Evolutionary conservation across 2,113 vertebrate species (phyloP), one percentile per base, ranked within the genome.

Genomic region (Cichladusa arquata): DNA sequence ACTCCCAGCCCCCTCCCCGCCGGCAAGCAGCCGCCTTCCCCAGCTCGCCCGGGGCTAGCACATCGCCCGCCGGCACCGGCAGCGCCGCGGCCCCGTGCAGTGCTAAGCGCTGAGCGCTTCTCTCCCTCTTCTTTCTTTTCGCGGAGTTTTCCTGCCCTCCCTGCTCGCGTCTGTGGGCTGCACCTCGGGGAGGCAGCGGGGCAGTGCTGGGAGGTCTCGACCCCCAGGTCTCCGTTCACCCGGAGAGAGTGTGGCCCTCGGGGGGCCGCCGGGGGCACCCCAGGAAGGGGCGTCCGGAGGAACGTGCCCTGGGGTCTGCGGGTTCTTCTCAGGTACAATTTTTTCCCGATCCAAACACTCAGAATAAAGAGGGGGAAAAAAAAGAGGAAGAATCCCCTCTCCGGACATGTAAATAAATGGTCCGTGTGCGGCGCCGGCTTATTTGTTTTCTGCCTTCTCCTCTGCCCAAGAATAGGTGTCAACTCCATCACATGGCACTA

Each of bases 321-420:
- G 8, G 5, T 19, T 67, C 24, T 33, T 19, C 19, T 58, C 73
- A 61, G 40, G 33, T 47, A 38, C 19, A 8, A 1, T 36, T 93
- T 85, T 54, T 14, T 11, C 28, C 40, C 16, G n/a, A 38, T 54
- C 34, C 48, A 44, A 76, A 19, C 40, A 77, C 34, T 5, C 24
- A 33, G 33, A 18, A 67, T 28, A 12, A 14, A 23, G 18, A 13
- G 11, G 1, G 10, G 2, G 5, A 0, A 4, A 23, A 33, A 0
- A 31, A 38, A 66, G 38, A 76, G 44, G 62, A 47, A 71, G 60
- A 45, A 83, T 17, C 12, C 8, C 58, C 67, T 42, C 36, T 57
- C 17, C 9, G 15, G 36, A 33, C 28, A 34, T 29, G 58, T 34
- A 67, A 89, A 91, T 90, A 86, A 88, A 81, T 34, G 38, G 31